Evolutionary conservation across 2,888 invertebrate species (phyloP), one percentile per base, ranked within the genome.

Genomic region (Epinotia brunnichana): DNA sequence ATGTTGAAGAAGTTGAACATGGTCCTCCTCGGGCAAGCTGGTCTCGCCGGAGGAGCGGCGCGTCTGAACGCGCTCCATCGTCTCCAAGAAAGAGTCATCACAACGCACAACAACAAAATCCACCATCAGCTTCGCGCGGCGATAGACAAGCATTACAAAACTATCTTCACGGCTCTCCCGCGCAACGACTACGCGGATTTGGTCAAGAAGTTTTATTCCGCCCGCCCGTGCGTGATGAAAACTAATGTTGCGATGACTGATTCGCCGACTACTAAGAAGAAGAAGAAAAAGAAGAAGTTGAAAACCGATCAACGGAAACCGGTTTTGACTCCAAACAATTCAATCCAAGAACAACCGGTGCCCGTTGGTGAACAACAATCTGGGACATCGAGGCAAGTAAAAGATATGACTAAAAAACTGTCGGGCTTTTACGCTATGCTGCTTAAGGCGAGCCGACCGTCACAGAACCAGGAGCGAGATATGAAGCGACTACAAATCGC

Each of bases 1-100:
- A 86, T 90, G 79, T 82, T 94, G 3, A 94, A 88, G 69, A 88
- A 87, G 62, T 83, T 95, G 0, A 95, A 95, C 78, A 95, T 94
- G 91, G 90, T 95, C 44, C 84, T 95, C 7, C 82, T 95, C 7
- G 95, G 95, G 0, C 95, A 95, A 82, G 94, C 94, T 0, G 95
- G 95, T 0, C 89, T 95, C 24, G 87, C 87, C 3, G 91, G 93
- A 70, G 95, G 95, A 1, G 79, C 85, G 0, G 78, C 81, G 73
- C 94, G 94, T 78, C 80, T 95, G 29, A 89, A 83, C 3, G 87
- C 91, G 75, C 81, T 95, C 19, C 77, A 90, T 60, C 75, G 83
- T 0, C 84, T 92, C 21, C 85, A 88, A 54, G 80, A 87, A 62
- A 86, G 84, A 77, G 79, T 94, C 2, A 87, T 86, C 17, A 85